Conservation (phyloP, 2,797 vertebrate species). For the Fringilla coelebs region DNA sequence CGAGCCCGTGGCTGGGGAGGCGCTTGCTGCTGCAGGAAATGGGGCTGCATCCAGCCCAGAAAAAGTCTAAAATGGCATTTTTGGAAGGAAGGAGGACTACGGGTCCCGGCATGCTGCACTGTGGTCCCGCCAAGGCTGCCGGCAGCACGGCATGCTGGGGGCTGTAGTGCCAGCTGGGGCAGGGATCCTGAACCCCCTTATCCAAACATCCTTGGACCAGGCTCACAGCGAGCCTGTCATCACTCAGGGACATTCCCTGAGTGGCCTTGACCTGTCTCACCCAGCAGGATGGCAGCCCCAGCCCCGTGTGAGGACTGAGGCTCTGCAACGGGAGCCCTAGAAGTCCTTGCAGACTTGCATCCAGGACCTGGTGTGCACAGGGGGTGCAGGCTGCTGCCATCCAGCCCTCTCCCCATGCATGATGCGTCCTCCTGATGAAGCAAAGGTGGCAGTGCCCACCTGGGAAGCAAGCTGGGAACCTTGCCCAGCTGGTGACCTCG, state of each 20-base stretch:
- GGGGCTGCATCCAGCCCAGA: background rate
- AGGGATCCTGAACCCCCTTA: background rate
- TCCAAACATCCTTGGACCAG: background rate
- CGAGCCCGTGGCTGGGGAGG: background rate
- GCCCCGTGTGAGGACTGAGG: rapidly evolving
- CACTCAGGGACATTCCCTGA: rapidly evolving
- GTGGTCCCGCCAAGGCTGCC: background rate
- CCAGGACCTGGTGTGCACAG: background rate
- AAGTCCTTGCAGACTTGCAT: rapidly evolving
- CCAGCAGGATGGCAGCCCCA: background rate
- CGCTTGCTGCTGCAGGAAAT: background rate
- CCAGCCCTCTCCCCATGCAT: rapidly evolving
- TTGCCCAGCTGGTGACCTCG: background rate
- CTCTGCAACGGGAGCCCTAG: background rate
- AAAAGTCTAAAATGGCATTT: slow-evolving; percentile 45
- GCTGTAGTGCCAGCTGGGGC: background rate
- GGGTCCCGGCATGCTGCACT: background rate
- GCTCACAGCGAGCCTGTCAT: background rate
- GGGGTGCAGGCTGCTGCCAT: background rate
- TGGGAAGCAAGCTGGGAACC: background rate
- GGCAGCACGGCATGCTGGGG: background rate
- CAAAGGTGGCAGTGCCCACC: background rate
- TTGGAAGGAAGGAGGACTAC: slow-evolving; percentile 1
- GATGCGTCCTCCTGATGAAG: background rate
- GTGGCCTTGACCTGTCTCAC: rapidly evolving